Conservation (phyloP, 2,797 vertebrate species). For the Nannoperca obscura region DNA sequence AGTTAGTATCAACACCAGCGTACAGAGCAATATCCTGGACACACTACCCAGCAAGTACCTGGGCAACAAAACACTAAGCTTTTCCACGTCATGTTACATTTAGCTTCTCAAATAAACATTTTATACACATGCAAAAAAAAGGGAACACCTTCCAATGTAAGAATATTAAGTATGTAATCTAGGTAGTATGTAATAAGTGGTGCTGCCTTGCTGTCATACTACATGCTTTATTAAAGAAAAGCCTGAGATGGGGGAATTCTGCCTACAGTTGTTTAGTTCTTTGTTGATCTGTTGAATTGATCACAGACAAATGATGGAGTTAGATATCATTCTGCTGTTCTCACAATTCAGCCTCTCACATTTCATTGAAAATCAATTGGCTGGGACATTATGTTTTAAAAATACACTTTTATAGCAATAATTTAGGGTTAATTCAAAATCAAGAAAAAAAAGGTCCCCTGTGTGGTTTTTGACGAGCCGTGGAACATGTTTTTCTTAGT, state of each 20-base stretch:
- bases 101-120: background rate
- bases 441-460: too few relatives aligned
- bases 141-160: background rate
- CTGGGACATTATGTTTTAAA: background rate
- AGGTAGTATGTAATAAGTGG: background rate
- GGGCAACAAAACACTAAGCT: background rate
- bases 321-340: background rate
- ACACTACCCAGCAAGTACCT: background rate
- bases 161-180: background rate
- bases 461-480: too few relatives aligned
- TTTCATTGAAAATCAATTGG: background rate
- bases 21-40: conserved; percentile 1
- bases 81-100: background rate
- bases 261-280: background rate
- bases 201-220: background rate
- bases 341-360: background rate
- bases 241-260: background rate
- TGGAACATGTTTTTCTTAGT: too few relatives aligned
- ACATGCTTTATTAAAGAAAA: background rate
- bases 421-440: too few relatives aligned
- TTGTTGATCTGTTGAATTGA: background rate
- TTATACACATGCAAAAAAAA: background rate
- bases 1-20: background rate
- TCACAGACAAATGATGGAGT: background rate
- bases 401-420: background rate